Evolutionary conservation across 2,797 vertebrate species (phyloP).

Genomic region (Lacerta bilineata): DNA sequence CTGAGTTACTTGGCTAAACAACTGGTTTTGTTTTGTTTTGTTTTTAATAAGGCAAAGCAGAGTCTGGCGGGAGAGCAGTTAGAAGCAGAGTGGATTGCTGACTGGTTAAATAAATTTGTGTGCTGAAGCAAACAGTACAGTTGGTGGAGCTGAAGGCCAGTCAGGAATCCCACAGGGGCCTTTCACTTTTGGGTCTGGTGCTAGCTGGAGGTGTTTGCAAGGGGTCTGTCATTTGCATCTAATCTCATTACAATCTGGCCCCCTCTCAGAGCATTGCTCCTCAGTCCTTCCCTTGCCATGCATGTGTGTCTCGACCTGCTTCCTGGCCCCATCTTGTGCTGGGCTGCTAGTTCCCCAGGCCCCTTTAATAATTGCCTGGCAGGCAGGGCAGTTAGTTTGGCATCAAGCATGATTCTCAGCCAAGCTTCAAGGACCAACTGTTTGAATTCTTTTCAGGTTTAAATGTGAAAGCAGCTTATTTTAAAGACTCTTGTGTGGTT

Average conservation of each 20-base stretch:
- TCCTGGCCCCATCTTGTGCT: background rate
- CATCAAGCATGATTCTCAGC: background rate
- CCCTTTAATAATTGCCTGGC: background rate
- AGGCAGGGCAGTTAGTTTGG: background rate
- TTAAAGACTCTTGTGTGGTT: background rate
- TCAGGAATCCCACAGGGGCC: background rate
- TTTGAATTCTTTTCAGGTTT: slow-evolving; percentile 2
- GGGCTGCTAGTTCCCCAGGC: background rate
- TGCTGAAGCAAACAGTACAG: background rate
- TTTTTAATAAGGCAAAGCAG: background rate
- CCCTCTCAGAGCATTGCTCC: background rate
- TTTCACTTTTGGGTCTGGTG: background rate
- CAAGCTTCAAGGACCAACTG: background rate
- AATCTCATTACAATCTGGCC: background rate
- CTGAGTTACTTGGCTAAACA: background rate
- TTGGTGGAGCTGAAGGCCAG: background rate
- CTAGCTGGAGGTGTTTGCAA: background rate
- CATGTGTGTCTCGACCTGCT: background rate
- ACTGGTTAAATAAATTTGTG: background rate
- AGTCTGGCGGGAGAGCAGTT: background rate
- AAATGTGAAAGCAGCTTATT: background rate
- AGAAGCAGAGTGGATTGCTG: background rate
- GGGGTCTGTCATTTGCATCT: slow-evolving; percentile 15
- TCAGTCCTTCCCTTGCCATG: background rate
- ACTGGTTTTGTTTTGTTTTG: background rate